Evolutionary conservation across 2,797 vertebrate genomes (phyloP).

Genomic region (Falco concolor): DNA sequence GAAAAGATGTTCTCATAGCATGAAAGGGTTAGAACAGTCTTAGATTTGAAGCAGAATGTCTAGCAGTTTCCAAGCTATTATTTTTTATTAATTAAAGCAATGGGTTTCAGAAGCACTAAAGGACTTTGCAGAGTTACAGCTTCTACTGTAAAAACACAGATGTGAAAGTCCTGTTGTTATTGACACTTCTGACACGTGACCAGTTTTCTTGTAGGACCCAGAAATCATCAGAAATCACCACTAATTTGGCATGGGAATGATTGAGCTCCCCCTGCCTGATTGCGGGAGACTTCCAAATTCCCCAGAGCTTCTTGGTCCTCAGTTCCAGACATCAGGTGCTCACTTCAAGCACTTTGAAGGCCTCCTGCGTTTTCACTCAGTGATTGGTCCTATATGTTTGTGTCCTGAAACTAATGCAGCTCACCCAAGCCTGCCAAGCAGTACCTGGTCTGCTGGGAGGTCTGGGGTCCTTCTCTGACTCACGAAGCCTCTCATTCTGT

Average conservation of each 20-base stretch:
- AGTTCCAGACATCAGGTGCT: neutral
- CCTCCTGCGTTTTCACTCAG: neutral
- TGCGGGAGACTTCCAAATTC: neutral
- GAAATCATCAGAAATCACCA: neutral
- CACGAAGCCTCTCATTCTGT: neutral
- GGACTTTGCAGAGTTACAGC: neutral
- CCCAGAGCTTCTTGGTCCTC: neutral
- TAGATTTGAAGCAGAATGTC: neutral
- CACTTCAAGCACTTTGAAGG: neutral
- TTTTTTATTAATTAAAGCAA: slow-evolving; percentile 42
- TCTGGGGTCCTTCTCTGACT: neutral
- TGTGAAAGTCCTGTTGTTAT: neutral
- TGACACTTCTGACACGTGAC: neutral
- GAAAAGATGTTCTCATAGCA: neutral
- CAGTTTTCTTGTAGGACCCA: neutral
- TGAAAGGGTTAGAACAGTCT: neutral
- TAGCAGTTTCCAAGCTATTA: slow-evolving; percentile 5
- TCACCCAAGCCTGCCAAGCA: neutral
- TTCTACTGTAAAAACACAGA: neutral
- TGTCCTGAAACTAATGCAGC: neutral
- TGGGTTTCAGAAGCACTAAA: neutral
- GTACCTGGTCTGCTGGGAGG: neutral
- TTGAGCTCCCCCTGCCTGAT: neutral
- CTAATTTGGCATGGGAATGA: neutral
- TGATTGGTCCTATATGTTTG: neutral